Percentiles rank a stretch among this genome's conserved stretches.
Conservation (phyloP, 2,797 vertebrate genomes). For the Orestias chungarensis region DNA sequence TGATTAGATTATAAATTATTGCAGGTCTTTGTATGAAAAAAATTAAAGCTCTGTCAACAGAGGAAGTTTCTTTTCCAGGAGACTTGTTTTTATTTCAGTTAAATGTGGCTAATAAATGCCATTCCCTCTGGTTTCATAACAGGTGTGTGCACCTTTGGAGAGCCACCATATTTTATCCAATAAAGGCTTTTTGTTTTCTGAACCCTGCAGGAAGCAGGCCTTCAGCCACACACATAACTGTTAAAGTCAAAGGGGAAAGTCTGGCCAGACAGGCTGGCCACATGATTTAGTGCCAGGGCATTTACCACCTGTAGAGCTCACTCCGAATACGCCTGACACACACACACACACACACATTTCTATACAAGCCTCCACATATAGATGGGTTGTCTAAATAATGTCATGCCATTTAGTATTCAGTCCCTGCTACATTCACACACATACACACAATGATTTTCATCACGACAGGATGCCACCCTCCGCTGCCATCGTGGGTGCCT, state of each 20-base stretch:
- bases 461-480: conserved; percentile 46
- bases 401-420: conserved; percentile 42
- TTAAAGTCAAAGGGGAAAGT: conserved; percentile 50
- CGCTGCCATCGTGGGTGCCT: conserved; percentile 32
- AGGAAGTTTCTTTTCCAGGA: neutral
- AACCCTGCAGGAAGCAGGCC: conserved; percentile 29
- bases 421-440: conserved; percentile 22
- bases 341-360: conserved; percentile 4
- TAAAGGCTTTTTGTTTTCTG: conserved; percentile 34
- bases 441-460: conserved; percentile 41
- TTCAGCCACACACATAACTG: conserved; percentile 31
- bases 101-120: neutral
- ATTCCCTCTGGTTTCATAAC: neutral
- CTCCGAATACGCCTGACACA: conserved; percentile 4
- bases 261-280: conserved; percentile 46
- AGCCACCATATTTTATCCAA: neutral
- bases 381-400: conserved; percentile 54
- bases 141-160: neutral
- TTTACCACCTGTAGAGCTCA: conserved; percentile 59
- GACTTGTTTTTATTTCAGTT: neutral
- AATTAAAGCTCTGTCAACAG: neutral
- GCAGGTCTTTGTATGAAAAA: neutral
- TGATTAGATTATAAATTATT: neutral
- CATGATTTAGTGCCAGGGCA: conserved; percentile 45
- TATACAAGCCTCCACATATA: conserved; percentile 5